phyloP scores from a whole-genome alignment of 2,797 vertebrate genomes.

The Danio choprae region DNA sequence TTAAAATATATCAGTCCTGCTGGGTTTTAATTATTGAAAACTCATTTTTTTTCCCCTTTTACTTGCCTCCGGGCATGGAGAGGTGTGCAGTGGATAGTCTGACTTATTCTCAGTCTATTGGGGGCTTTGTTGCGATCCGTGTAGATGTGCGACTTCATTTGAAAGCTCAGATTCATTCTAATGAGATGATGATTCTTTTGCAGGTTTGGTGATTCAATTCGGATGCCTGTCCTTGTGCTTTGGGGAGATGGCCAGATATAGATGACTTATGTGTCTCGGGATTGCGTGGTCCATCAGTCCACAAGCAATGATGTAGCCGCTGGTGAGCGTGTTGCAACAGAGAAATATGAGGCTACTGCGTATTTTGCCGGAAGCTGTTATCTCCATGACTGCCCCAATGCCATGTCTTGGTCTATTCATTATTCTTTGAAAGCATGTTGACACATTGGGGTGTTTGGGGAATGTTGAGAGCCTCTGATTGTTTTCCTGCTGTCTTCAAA shows the following conservation, averaged over 20 bases:
- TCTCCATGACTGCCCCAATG: constrained; percentile 40
- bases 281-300: constrained; percentile 14
- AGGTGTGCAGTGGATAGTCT: constrained; percentile 13
- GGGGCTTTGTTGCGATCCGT: constrained; percentile 24
- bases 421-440: constrained; percentile 5
- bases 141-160: constrained; percentile 37
- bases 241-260: constrained; percentile 5
- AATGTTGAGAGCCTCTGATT: constrained; percentile 6
- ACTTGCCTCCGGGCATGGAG: constrained; percentile 11
- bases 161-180: constrained; percentile 26
- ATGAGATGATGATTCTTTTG: constrained; percentile 52
- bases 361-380: constrained; percentile 49
- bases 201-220: constrained; percentile 42
- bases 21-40: constrained; percentile 55
- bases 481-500: background rate
- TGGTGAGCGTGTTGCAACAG: constrained; percentile 16
- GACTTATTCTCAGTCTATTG: constrained; percentile 19
- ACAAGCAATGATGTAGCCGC: constrained; percentile 1
- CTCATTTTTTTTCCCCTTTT: background rate
- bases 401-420: constrained; percentile 43
- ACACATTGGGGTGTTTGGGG: constrained; percentile 34
- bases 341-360: constrained; percentile 40
- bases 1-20: constrained; percentile 54
- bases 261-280: constrained; percentile 33
- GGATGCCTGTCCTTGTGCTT: constrained; percentile 10